phyloP scores from a whole-genome alignment of 1,140 invertebrate species.

The Zaprionus taronus region DNA sequence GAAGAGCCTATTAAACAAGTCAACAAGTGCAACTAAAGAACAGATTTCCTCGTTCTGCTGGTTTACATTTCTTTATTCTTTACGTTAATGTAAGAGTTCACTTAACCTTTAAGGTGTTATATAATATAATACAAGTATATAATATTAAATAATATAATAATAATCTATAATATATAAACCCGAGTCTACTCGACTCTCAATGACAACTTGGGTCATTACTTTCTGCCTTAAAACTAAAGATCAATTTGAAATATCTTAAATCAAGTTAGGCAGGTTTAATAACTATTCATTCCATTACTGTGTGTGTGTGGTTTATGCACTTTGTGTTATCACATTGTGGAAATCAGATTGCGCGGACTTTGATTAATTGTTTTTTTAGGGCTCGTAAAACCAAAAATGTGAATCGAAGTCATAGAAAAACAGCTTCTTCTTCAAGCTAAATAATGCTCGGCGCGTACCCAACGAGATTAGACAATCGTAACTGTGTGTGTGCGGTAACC shows the following conservation, averaged over 20 bases:
- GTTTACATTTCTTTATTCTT: no score
- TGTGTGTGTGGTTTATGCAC: background rate
- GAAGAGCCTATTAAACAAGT: no score
- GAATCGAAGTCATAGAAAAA: conserved; percentile 9
- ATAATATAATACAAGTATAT: background rate
- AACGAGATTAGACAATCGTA: background rate
- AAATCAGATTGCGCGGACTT: conserved; percentile 1
- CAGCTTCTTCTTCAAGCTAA: conserved; percentile 1
- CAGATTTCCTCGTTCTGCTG: no score
- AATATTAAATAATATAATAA: no score
- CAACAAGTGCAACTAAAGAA: no score
- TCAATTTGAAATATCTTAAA: background rate
- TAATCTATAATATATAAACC: no score
- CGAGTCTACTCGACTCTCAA: background rate
- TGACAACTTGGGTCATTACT: background rate
- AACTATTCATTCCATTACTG: background rate
- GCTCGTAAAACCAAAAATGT: conserved; percentile 10
- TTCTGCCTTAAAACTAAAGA: background rate
- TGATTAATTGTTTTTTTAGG: conserved; percentile 6
- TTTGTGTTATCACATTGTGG: background rate
- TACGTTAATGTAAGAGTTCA: background rate
- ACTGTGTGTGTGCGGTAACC: background rate
- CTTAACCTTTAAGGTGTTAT: background rate
- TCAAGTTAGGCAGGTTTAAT: conserved; percentile 3
- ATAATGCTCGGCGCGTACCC: background rate